Percentiles rank a stretch among this genome's conserved stretches.
phyloP scores from a whole-genome alignment of 1,140 invertebrate species.

The Brachionus rubens region DNA sequence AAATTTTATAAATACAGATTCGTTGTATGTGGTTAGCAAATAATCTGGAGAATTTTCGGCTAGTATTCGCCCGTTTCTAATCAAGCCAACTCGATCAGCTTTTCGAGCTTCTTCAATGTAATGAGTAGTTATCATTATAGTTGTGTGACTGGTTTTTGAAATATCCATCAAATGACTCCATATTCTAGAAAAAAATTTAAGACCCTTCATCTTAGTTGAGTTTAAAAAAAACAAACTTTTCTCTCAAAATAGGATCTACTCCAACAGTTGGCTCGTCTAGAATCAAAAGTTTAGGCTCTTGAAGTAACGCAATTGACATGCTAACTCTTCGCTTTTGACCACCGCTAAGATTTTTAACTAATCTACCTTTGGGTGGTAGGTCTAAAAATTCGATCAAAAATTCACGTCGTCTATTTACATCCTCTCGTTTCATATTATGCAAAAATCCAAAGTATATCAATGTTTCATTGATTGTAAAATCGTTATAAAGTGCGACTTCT shows the following conservation, averaged over 20 bases:
- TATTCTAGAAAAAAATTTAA: constrained; percentile 67
- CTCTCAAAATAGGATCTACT: constrained; percentile 80
- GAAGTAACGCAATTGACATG: constrained; percentile 84
- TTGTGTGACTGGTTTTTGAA: constrained; percentile 73
- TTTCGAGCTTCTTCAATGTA: constrained; percentile 87
- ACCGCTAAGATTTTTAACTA: constrained; percentile 61
- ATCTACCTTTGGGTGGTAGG: constrained; percentile 49
- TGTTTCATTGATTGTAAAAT: constrained; percentile 89
- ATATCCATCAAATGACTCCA: constrained; percentile 85
- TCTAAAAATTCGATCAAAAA: constrained; percentile 77
- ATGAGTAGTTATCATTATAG: constrained; percentile 88
- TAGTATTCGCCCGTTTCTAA: constrained; percentile 82
- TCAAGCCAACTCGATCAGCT: constrained; percentile 82
- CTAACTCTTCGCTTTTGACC: constrained; percentile 86
- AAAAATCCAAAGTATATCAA: constrained; percentile 95
- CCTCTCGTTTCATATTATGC: constrained; percentile 75
- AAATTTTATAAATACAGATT: constrained; percentile 49
- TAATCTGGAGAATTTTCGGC: constrained; percentile 85
- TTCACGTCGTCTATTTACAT: constrained; percentile 81
- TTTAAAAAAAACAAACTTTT: constrained; percentile 66
- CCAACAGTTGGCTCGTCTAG: constrained; percentile 91
- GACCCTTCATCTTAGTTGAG: background rate
- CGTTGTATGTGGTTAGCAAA: constrained; percentile 74
- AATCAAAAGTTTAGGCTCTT: constrained; percentile 85
- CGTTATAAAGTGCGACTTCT: constrained; percentile 86